Evolutionary conservation across 2,113 vertebrate species (phyloP), one percentile per base, ranked within the genome.

Genomic region (Hemichromis elongatus): DNA sequence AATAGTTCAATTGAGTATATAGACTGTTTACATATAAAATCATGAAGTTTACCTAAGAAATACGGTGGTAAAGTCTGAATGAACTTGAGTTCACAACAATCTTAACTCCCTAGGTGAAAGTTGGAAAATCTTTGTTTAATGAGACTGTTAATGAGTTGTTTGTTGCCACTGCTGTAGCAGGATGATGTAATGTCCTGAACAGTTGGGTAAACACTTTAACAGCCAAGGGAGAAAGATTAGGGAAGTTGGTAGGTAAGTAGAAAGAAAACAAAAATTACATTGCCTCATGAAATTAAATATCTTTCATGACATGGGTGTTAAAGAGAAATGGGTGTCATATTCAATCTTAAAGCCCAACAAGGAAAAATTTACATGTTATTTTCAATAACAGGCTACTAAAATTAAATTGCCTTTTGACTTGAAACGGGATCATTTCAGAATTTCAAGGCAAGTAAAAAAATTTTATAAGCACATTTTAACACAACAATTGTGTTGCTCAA

Each of bases 101-200:
- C 68, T 78, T 68, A 35, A 81, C 35, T 92, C 90, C 86, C 92
- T 52, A 12, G 91, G 10, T n/a, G n/a, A n/a, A n/a, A n/a, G n/a
- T 18, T 28, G 50, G 1, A 83, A 82, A 35, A 79, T 21, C 35
- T 81, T 75, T 14, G 33, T 16, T 59, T 92, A 88, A 91, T 88
- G 89, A 91, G 87, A 45, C 56, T 57, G 82, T 85, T 93, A 93
- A 94, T 93, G 87, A 94, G 82, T 19, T 93, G 84, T 92, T 91
- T 92, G 88, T 93, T 40, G 70, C 80, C 80, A n/a, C 26, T 84
- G 84, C 61, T 83, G 14, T 13, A 26, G 61, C 24, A 75, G 54
- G 81, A 86, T 92, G 90, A 92, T 90, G 90, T 91, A 81, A 91
- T 68, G 77, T 55, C 55, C 24, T 68, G 18, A 87, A 40, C 54